phyloP scores from a whole-genome alignment of 2,888 invertebrate genomes.

The Cyaniris semiargus region DNA sequence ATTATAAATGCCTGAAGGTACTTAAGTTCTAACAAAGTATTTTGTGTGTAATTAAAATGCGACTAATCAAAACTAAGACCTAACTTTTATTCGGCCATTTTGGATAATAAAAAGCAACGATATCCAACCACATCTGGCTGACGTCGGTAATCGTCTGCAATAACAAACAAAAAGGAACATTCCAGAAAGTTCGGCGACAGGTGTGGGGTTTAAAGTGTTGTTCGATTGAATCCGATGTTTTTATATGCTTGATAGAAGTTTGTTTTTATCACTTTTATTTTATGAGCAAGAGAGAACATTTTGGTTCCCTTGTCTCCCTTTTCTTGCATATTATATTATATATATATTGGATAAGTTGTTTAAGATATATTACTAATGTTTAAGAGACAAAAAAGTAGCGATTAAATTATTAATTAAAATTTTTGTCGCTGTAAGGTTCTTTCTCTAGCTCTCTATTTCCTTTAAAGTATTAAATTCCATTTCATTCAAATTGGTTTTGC shows the following conservation, averaged over 20 bases:
- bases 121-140: constrained; percentile 43
- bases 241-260: constrained; percentile 16
- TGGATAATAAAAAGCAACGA: constrained; percentile 38
- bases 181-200: constrained; percentile 68
- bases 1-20: not conserved
- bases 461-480: too few species aligned
- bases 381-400: not conserved
- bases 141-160: constrained; percentile 74
- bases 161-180: constrained; percentile 75
- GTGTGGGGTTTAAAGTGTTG: constrained; percentile 41
- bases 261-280: constrained; percentile 16
- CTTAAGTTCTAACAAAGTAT: not conserved
- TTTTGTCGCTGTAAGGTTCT: too few species aligned
- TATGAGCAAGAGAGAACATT: not conserved
- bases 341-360: not conserved
- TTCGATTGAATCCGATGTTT: constrained; percentile 13
- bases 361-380: not conserved
- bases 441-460: too few species aligned
- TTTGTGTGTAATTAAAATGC: not conserved
- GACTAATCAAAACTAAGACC: not conserved
- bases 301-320: not conserved
- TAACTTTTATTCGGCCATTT: constrained; percentile 41
- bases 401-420: not conserved
- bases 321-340: too few species aligned
- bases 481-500: too few species aligned